Evolutionary conservation across 2,888 invertebrate species (phyloP).

Genomic region (Synergus gifuensis): DNA sequence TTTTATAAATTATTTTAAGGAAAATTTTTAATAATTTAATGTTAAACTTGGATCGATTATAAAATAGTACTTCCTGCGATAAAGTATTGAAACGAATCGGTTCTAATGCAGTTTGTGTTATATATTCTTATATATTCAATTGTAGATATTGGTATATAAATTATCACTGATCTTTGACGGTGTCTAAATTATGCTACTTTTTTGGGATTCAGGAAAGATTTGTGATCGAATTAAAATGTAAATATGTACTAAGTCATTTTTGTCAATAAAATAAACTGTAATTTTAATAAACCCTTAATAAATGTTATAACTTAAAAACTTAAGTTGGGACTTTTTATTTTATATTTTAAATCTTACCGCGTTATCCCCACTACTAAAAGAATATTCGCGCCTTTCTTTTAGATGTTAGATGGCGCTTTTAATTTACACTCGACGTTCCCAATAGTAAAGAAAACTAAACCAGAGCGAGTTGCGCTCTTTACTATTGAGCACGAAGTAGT

Average conservation of each 20-base stretch:
- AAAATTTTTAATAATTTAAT: neutral
- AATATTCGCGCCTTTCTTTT: neutral
- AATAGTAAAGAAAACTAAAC: too few species aligned
- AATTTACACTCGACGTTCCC: too few species aligned
- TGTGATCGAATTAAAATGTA: conserved; percentile 36
- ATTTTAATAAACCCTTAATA: conserved; percentile 8
- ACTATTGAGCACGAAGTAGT: too few species aligned
- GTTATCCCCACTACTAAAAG: neutral
- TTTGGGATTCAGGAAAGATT: conserved; percentile 1
- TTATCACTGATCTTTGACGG: neutral
- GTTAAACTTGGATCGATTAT: neutral
- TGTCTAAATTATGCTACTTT: neutral
- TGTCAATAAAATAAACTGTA: conserved; percentile 26
- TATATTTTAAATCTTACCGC: neutral
- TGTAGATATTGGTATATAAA: neutral
- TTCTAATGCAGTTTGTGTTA: neutral
- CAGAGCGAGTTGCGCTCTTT: too few species aligned
- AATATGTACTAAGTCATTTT: conserved; percentile 37
- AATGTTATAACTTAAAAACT: neutral
- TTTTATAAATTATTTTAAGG: neutral
- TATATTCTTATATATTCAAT: neutral
- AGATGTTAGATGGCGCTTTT: neutral
- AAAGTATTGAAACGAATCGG: neutral
- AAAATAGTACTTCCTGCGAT: neutral
- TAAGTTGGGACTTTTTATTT: neutral